A percentile compares a stretch with the other conserved stretches of the same genome.
phyloP scores from a whole-genome alignment of 1,140 invertebrate genomes.

The Eueides isabella region DNA sequence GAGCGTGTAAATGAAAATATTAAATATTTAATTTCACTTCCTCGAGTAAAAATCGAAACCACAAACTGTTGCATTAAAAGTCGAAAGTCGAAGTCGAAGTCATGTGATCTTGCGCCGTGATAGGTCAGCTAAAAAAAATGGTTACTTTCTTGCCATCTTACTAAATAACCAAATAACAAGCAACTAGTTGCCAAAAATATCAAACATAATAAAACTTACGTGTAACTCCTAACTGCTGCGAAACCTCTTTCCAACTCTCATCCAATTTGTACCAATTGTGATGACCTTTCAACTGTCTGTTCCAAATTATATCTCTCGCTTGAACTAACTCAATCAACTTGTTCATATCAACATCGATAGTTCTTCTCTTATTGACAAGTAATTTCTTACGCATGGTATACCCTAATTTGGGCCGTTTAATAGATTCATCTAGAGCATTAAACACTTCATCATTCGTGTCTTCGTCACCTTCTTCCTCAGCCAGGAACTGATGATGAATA shows the following conservation, averaged over 20 bases:
- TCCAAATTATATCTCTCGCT: slow-evolving; percentile 72
- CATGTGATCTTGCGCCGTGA: too few species aligned
- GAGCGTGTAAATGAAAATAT: too few species aligned
- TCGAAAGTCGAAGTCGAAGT: too few species aligned
- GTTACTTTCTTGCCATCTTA: not conserved
- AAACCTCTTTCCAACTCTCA: slow-evolving; percentile 76
- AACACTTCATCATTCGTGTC: slow-evolving; percentile 70
- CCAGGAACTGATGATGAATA: slow-evolving; percentile 73
- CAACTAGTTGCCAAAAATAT: not conserved
- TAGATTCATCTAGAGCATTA: slow-evolving; percentile 68
- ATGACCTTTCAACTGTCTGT: slow-evolving; percentile 71
- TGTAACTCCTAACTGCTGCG: slow-evolving; percentile 67
- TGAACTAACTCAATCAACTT: slow-evolving; percentile 71
- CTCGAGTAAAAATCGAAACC: too few species aligned
- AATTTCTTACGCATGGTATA: slow-evolving; percentile 75
- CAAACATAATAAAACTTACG: slow-evolving; percentile 54
- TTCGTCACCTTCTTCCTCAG: slow-evolving; percentile 68
- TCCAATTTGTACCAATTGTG: slow-evolving; percentile 78
- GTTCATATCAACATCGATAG: slow-evolving; percentile 74
- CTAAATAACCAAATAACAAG: not conserved
- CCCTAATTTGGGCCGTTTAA: slow-evolving; percentile 70
- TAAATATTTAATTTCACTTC: too few species aligned
- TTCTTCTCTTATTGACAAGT: slow-evolving; percentile 71
- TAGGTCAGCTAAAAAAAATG: too few species aligned
- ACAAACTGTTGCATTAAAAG: too few species aligned